A percentile compares a stretch with the other conserved stretches of the same genome.
phyloP scores from a whole-genome alignment of 2,888 invertebrate genomes.

The Emmelina monodactyla region DNA sequence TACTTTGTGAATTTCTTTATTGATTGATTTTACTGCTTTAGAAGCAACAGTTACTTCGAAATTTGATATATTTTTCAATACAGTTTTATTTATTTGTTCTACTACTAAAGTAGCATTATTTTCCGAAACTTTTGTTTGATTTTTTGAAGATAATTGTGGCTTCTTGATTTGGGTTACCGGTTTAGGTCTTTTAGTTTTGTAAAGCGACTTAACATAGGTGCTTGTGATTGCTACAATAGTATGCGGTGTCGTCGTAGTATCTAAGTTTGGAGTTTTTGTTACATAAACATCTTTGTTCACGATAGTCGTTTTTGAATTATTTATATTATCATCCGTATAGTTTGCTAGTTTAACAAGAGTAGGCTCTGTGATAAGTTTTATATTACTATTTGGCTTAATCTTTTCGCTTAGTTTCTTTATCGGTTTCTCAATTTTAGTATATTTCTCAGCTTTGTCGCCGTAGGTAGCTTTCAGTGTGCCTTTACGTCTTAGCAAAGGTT shows the following conservation, averaged over 20 bases:
- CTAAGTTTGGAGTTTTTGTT: conserved; percentile 12
- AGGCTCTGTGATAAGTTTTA: neutral
- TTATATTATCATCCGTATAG: neutral
- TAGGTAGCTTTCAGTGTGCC: conserved; percentile 59
- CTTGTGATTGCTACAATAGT: conserved; percentile 48
- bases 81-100: conserved; percentile 31
- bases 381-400: neutral
- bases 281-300: neutral
- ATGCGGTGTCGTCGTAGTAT: conserved; percentile 26
- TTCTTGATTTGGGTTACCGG: conserved; percentile 43
- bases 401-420: conserved; percentile 4
- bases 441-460: conserved; percentile 52
- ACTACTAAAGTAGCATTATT: neutral
- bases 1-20: conserved; percentile 60
- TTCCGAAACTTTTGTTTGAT: neutral
- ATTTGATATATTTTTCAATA: conserved; percentile 24
- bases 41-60: conserved; percentile 29
- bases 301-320: neutral
- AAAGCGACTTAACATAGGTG: conserved; percentile 46
- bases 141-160: conserved; percentile 27
- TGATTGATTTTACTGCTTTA: conserved; percentile 52
- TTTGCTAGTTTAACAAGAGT: conserved; percentile 1
- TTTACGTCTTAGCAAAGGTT: conserved; percentile 45
- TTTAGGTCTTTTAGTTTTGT: conserved; percentile 53
- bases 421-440: conserved; percentile 22